Percentiles rank a stretch among this genome's conserved stretches.
These are phyloP conservation scores for Trichosurus vulpecula DNA, from an alignment of 2,797 vertebrate genomes.

Conservation along the genomic window DNA sequence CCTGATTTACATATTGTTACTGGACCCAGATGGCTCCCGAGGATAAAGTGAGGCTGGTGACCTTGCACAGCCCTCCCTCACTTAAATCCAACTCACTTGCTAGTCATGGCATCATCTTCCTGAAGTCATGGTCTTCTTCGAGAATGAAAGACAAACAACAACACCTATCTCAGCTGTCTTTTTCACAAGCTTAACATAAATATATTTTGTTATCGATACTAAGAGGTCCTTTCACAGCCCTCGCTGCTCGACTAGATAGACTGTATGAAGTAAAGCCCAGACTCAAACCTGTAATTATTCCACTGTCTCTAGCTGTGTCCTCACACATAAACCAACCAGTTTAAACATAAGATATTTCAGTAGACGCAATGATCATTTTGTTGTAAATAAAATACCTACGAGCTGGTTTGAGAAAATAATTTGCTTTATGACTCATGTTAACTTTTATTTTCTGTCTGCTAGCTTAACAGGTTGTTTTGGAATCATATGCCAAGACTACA, in stretches of 20 bases:
- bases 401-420: not conserved
- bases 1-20: too few species aligned
- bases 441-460: not conserved
- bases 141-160: too few species aligned
- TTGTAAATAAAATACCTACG: not conserved
- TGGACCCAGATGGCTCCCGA: too few species aligned
- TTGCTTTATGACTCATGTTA: not conserved
- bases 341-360: not conserved
- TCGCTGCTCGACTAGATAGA: not conserved
- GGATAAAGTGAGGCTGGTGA: too few species aligned
- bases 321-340: not conserved
- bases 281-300: not conserved
- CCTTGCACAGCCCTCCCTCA: too few species aligned
- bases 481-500: not conserved
- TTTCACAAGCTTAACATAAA: not conserved
- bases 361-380: not conserved
- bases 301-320: not conserved
- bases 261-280: not conserved
- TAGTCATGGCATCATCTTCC: too few species aligned
- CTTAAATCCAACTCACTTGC: too few species aligned
- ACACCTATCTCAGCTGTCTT: not conserved
- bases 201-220: not conserved
- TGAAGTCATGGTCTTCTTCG: too few species aligned
- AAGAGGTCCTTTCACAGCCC: not conserved
- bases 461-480: not conserved